These are phyloP conservation scores for Paraplagusia blochii DNA, from an alignment of 2,113 vertebrate genomes.

Conservation along the genomic window DNA sequence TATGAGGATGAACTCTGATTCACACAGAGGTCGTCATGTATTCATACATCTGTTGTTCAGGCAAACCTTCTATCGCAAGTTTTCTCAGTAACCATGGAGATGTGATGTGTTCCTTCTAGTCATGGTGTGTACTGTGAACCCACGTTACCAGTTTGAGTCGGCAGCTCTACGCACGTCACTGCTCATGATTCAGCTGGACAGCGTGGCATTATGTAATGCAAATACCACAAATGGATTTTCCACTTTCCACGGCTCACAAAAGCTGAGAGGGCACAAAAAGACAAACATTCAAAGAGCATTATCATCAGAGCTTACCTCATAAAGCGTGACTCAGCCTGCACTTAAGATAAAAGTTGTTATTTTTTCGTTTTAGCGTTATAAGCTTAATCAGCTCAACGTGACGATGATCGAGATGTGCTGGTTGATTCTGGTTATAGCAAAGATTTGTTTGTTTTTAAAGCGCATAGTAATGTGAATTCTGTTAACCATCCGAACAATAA, in stretches of 20 bases:
- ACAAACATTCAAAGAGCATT: background rate
- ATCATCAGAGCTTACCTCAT: conserved; percentile 1
- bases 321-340: conserved; percentile 16
- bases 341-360: conserved; percentile 27
- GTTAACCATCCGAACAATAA: too few relatives aligned
- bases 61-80: too few relatives aligned
- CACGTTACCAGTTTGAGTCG: conserved; percentile 52
- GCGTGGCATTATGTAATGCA: conserved; percentile 33
- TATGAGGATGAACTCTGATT: too few relatives aligned
- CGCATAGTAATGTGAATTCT: too few relatives aligned
- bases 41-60: too few relatives aligned
- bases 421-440: too few relatives aligned
- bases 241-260: background rate
- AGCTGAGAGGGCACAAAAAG: background rate
- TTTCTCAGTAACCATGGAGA: conserved; percentile 62
- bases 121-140: conserved; percentile 34
- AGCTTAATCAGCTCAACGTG: too few relatives aligned
- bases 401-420: too few relatives aligned
- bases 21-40: too few relatives aligned
- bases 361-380: too few relatives aligned
- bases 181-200: conserved; percentile 30
- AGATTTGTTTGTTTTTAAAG: too few relatives aligned
- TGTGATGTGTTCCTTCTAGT: conserved; percentile 49
- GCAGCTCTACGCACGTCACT: conserved; percentile 40
- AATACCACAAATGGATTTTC: conserved; percentile 20